Base-by-base conservation (phyloP, 2,888 invertebrate species). In the Protonemura montana region DNA sequence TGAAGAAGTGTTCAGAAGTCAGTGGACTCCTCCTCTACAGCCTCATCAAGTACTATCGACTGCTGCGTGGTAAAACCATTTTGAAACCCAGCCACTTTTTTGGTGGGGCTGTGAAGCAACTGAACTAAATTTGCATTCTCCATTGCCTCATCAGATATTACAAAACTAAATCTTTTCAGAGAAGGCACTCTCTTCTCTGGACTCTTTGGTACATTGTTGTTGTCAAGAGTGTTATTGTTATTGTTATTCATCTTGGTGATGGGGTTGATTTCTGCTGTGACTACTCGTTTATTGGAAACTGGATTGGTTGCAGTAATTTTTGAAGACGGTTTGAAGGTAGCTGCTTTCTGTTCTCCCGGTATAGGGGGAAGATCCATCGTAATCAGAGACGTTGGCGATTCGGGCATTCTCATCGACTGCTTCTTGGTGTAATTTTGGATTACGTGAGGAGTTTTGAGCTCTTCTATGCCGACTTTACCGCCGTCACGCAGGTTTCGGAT, bases 11-110 rank as follows among this genome's bases (percentile, higher is more conserved):
- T 59, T 59, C 59, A 86, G 26, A 83, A 78, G 85, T 87, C 87
- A 16, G 85, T 85, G 78, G 87, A 87, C 80, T 87, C 87, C 5
- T 27, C 83, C 26, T 26, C 76, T 16, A 30, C 85, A n/a, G 13
- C 87, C 35, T 85, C 77, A 10, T 76, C 42, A 26, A 82, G 21
- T 6, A 82, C 29, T 6, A 85, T 13, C 28, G 78, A 83, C 5
- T 59, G 27, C 26, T 59, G 59, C 13, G 16, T 10, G 16, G 13
- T 59, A 21, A 59, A 59, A 13, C 59, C 59, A 13, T 59, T 59
- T 21, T 26, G 16, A 78, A 78, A 26, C 78, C 76, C 76, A 26
- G 21, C 76, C 3, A 25, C 28, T 78, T 78, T 78, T 0, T 10
- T 78, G n/a, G 28, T 78, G 25, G 78, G 26, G 26, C 78, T 28